phyloP scores from a whole-genome alignment of 2,888 invertebrate species.

The Onthophagus sagittarius region DNA sequence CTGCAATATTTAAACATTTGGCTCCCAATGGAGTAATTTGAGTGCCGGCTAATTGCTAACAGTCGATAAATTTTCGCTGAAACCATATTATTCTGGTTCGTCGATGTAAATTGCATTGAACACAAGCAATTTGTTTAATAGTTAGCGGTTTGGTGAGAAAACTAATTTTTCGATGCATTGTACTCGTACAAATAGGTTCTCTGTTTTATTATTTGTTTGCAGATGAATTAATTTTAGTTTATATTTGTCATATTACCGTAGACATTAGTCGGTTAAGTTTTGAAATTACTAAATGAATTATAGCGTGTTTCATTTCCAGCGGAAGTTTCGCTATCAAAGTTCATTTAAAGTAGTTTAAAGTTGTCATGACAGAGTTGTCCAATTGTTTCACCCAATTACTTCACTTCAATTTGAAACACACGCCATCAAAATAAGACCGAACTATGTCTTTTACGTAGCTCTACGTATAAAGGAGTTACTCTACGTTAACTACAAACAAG shows the following conservation, averaged over 20 bases:
- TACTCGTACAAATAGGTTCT: background rate
- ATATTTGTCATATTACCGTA: background rate
- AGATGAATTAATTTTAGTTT: background rate
- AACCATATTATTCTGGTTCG: background rate
- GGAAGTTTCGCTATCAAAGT: background rate
- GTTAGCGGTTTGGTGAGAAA: background rate
- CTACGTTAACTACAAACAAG: too few relatives aligned
- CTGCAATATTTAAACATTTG: background rate
- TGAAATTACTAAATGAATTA: background rate
- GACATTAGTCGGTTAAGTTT: background rate
- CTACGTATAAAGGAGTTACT: too few relatives aligned
- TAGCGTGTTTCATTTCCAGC: background rate
- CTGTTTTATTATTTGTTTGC: background rate
- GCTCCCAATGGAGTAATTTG: background rate
- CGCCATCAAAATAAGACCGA: background rate
- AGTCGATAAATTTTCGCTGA: background rate
- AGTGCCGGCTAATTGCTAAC: background rate
- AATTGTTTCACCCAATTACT: background rate
- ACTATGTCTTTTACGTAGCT: too few relatives aligned
- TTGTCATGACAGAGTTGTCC: background rate
- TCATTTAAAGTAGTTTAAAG: background rate
- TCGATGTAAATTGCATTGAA: background rate
- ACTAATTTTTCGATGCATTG: background rate
- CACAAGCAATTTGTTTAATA: background rate
- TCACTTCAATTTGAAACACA: background rate